A percentile compares a stretch with the other conserved stretches of the same genome.
These are phyloP conservation scores for Crepidodera aurea DNA, from an alignment of 2,888 invertebrate genomes.

Conservation along the genomic window DNA sequence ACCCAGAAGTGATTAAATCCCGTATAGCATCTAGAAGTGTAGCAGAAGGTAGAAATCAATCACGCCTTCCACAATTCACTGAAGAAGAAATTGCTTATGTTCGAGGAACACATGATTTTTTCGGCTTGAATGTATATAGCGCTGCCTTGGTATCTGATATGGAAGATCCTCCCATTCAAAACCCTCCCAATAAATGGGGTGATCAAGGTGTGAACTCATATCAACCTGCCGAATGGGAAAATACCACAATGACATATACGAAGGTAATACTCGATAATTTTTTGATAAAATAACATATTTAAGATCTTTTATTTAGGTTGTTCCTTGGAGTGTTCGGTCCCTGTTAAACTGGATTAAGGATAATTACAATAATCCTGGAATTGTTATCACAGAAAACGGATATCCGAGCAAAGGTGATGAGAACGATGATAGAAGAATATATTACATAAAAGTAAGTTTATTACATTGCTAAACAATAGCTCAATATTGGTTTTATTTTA, in stretches of 20 bases:
- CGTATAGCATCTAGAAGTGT: slow-evolving; percentile 67
- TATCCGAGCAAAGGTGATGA: slow-evolving; percentile 58
- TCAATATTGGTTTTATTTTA: slow-evolving; percentile 38
- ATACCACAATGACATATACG: background rate
- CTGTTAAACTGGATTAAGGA: slow-evolving; percentile 62
- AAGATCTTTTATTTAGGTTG: slow-evolving; percentile 54
- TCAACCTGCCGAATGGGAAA: slow-evolving; percentile 32
- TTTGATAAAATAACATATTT: background rate
- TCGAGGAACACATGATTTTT: slow-evolving; percentile 73
- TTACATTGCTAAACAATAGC: background rate
- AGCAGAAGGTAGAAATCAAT: slow-evolving; percentile 66
- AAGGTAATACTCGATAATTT: slow-evolving; percentile 15
- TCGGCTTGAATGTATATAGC: slow-evolving; percentile 80
- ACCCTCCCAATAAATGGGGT: slow-evolving; percentile 27
- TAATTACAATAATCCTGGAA: slow-evolving; percentile 61
- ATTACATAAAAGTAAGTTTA: slow-evolving; percentile 53
- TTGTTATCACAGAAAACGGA: slow-evolving; percentile 69
- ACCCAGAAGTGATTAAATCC: slow-evolving; percentile 71
- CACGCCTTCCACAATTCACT: slow-evolving; percentile 71
- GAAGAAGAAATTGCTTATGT: slow-evolving; percentile 68
- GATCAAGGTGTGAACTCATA: slow-evolving; percentile 30
- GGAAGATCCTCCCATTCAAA: slow-evolving; percentile 19
- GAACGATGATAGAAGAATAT: slow-evolving; percentile 63
- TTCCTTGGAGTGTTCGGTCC: slow-evolving; percentile 68
- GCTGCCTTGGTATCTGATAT: slow-evolving; percentile 56